These are phyloP conservation scores for Diadophis punctatus DNA, from an alignment of 2,113 vertebrate genomes.

Conservation along the genomic window DNA sequence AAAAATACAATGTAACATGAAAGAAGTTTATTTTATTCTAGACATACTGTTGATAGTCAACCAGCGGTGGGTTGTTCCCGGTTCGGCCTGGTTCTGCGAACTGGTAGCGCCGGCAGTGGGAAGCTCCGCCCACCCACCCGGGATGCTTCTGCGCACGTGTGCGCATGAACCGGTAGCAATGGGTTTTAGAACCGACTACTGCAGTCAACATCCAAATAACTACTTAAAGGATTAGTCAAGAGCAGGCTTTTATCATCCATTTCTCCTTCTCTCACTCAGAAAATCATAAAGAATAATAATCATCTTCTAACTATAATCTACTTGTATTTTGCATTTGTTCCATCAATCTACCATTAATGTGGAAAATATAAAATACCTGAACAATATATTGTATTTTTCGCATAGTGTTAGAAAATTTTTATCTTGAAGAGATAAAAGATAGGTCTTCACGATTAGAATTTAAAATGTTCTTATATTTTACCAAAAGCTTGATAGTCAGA, in stretches of 20 bases:
- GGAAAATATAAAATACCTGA: not conserved
- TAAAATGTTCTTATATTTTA: not conserved
- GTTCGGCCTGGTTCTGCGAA: too few species aligned
- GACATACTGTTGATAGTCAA: not conserved
- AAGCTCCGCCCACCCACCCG: too few species aligned
- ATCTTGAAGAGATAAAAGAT: not conserved
- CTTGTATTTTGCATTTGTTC: not conserved
- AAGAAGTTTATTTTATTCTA: not conserved
- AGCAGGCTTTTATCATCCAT: not conserved
- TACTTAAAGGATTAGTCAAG: not conserved
- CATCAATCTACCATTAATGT: not conserved
- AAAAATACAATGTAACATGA: not conserved
- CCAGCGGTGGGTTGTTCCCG: too few species aligned
- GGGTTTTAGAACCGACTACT: too few species aligned
- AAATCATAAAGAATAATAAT: not conserved
- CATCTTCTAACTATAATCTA: not conserved
- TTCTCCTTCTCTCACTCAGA: not conserved
- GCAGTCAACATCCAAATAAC: not conserved
- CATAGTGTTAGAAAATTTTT: not conserved
- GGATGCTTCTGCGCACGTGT: too few species aligned
- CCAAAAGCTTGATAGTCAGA: not conserved
- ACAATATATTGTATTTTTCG: not conserved
- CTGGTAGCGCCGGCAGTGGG: too few species aligned
- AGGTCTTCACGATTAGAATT: not conserved
- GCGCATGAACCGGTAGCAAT: too few species aligned